Conservation (phyloP, 2,888 invertebrate genomes). For the Hyles lineata region DNA sequence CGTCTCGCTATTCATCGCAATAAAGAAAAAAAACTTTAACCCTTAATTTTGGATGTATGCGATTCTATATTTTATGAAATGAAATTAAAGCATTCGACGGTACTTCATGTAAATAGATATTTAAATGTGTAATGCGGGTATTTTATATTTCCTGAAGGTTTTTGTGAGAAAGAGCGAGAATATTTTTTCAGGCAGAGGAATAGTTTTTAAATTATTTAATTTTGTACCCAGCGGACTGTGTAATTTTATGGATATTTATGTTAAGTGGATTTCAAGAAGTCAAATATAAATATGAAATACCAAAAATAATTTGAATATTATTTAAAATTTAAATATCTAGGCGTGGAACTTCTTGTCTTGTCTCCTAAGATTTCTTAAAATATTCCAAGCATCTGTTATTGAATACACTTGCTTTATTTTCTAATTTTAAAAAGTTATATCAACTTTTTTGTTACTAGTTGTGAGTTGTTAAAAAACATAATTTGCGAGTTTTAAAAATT, state of each 20-base stretch:
- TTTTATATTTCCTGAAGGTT: too few species aligned
- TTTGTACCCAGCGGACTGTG: not conserved
- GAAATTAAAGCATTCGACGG: too few species aligned
- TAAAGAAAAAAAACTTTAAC: too few species aligned
- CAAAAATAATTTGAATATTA: not conserved
- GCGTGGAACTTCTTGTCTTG: not conserved
- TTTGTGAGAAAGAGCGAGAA: too few species aligned
- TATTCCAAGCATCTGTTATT: not conserved
- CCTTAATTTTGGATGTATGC: too few species aligned
- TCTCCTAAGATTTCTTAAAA: not conserved
- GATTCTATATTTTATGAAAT: too few species aligned
- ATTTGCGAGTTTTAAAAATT: not conserved
- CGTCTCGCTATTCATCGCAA: too few species aligned
- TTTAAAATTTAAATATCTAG: conserved; percentile 11
- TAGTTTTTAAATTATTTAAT: not conserved
- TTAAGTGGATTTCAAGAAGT: not conserved
- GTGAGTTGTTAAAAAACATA: not conserved
- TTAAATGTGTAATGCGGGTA: too few species aligned
- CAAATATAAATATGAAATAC: conserved; percentile 10
- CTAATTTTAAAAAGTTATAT: not conserved
- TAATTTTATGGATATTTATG: not conserved
- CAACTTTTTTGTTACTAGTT: not conserved
- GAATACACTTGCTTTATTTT: not conserved
- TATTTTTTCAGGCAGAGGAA: not conserved
- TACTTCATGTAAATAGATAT: too few species aligned